These are phyloP conservation scores for Corythornis cristatus DNA, from an alignment of 2,113 vertebrate species.

Conservation along the genomic window DNA sequence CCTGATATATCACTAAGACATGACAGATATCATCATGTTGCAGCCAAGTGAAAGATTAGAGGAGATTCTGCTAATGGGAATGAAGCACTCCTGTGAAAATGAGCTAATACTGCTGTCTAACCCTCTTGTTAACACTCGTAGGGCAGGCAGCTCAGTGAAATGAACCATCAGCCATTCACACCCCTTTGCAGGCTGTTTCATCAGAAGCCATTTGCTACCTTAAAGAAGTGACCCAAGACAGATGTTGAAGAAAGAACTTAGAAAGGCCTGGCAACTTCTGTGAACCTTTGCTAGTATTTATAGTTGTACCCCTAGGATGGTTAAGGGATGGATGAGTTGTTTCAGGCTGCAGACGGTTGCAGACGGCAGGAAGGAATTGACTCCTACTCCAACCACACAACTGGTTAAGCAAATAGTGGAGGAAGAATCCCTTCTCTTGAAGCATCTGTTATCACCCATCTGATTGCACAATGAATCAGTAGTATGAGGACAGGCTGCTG, in stretches of 20 bases:
- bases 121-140: background rate
- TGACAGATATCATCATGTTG: background rate
- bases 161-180: background rate
- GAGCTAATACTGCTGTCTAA: background rate
- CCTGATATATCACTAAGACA: background rate
- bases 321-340: conserved; percentile 55
- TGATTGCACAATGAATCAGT: conserved; percentile 68
- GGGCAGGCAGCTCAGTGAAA: background rate
- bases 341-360: conserved; percentile 64
- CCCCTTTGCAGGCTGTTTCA: background rate
- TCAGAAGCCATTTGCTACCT: background rate
- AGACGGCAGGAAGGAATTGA: conserved; percentile 68
- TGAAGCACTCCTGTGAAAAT: background rate
- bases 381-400: conserved; percentile 68
- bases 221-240: background rate
- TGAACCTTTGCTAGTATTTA: conserved; percentile 46
- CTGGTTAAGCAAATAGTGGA: conserved; percentile 67
- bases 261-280: background rate
- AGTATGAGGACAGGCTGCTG: conserved; percentile 58
- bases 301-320: conserved; percentile 36
- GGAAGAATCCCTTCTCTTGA: conserved; percentile 65
- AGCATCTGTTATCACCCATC: conserved; percentile 65
- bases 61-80: background rate
- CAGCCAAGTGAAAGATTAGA: background rate
- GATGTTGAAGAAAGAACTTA: background rate